Percentiles rank a stretch among this genome's conserved stretches.
Evolutionary conservation across 2,888 invertebrate species (phyloP).

Genomic region (Chrysodeixis includens): DNA sequence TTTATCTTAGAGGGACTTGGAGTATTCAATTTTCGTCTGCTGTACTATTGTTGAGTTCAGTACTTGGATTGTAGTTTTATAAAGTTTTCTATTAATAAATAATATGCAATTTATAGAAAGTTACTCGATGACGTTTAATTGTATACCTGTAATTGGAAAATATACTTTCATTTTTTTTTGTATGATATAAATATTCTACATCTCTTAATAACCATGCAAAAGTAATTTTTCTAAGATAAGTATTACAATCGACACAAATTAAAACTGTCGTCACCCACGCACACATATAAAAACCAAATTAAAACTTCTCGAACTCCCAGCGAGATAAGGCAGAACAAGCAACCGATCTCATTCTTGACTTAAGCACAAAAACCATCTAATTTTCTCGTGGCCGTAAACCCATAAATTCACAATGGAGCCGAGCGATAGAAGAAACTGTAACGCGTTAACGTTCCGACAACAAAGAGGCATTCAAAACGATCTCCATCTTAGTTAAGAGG

Average conservation of each 20-base stretch:
- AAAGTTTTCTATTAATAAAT: too few relatives aligned
- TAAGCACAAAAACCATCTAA: conserved; percentile 57
- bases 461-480: conserved; percentile 81
- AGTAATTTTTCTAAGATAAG: too few relatives aligned
- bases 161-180: too few relatives aligned
- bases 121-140: too few relatives aligned
- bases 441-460: conserved; percentile 65
- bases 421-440: conserved; percentile 60
- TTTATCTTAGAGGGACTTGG: not conserved
- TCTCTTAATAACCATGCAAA: too few relatives aligned
- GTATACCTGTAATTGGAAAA: too few relatives aligned
- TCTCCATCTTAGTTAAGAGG: conserved; percentile 81
- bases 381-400: conserved; percentile 56
- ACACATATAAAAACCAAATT: not conserved
- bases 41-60: not conserved
- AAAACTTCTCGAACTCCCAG: conserved; percentile 9
- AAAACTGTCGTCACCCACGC: not conserved
- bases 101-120: too few relatives aligned
- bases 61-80: not conserved
- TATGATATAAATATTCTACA: too few relatives aligned
- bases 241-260: not conserved
- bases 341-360: conserved; percentile 26
- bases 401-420: conserved; percentile 51
- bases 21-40: not conserved
- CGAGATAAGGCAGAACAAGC: conserved; percentile 1